phyloP scores from a whole-genome alignment of 92 coral and sea anemone species.

The Umimayanthus kanabou region DNA sequence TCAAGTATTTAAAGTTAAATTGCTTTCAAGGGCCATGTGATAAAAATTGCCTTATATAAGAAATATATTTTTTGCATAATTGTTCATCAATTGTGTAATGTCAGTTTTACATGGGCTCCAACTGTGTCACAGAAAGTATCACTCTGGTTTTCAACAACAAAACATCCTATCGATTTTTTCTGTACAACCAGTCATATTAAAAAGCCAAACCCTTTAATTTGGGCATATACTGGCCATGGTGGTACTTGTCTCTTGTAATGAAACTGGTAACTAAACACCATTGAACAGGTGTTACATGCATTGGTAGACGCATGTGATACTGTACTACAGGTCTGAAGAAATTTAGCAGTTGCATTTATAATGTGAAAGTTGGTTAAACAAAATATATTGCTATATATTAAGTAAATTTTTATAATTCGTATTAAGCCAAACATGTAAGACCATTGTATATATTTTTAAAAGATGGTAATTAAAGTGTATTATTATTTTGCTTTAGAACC shows the following conservation, averaged over 20 bases:
- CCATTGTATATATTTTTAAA: no score
- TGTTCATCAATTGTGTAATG: not conserved
- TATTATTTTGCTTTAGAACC: no score
- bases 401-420: no score
- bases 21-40: no score
- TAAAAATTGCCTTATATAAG: not conserved
- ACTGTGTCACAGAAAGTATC: not conserved
- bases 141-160: not conserved
- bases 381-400: no score
- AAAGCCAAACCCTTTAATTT: not conserved
- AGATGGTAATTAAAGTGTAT: no score
- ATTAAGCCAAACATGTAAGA: no score
- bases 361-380: no score
- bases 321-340: no score
- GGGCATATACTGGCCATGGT: not conserved
- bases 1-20: not conserved
- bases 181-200: not conserved
- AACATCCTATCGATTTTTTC: not conserved
- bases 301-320: no score
- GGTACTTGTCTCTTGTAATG: constrained; percentile 1
- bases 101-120: not conserved
- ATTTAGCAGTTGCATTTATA: no score
- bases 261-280: constrained; percentile 26
- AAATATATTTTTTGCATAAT: not conserved
- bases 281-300: constrained; percentile 15